These are phyloP conservation scores for Calliphora vomitoria DNA, from an alignment of 2,888 invertebrate species.

Conservation along the genomic window DNA sequence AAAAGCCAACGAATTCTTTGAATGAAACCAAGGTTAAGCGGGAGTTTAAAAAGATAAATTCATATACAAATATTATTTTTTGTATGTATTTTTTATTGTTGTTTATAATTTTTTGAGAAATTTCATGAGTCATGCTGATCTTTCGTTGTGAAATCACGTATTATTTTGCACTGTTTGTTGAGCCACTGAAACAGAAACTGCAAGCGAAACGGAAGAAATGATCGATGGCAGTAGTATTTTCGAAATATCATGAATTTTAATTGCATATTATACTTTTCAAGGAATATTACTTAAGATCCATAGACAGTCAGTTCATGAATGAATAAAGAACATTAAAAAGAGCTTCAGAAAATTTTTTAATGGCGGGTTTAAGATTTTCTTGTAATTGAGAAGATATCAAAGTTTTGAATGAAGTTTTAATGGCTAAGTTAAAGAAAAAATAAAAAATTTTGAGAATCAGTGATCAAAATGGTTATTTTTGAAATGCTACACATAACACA, in stretches of 20 bases:
- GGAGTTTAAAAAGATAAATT: conserved; percentile 57
- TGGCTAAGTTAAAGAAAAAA: too few species aligned
- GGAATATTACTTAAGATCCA: conserved; percentile 20
- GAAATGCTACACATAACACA: too few species aligned
- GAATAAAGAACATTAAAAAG: not conserved
- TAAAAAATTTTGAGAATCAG: too few species aligned
- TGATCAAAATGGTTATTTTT: too few species aligned
- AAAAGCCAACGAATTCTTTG: conserved; percentile 66
- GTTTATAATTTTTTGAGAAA: conserved; percentile 18
- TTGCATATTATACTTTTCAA: conserved; percentile 30
- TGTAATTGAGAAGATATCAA: too few species aligned
- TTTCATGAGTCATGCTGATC: conserved; percentile 47
- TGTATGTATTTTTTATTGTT: conserved; percentile 17
- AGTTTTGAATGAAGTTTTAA: too few species aligned
- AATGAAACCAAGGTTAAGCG: conserved; percentile 69
- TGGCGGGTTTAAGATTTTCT: not conserved
- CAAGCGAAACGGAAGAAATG: conserved; percentile 12
- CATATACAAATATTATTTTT: conserved; percentile 15
- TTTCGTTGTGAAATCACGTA: not conserved
- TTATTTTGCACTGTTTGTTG: conserved; percentile 51
- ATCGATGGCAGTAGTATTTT: conserved; percentile 34
- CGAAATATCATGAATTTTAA: conserved; percentile 58
- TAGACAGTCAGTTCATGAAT: not conserved
- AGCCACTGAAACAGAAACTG: conserved; percentile 17
- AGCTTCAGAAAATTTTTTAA: too few species aligned